Evolutionary conservation across 2,797 vertebrate species (phyloP), one percentile per base, ranked within the genome.

Genomic region (Eulemur albifrons): DNA sequence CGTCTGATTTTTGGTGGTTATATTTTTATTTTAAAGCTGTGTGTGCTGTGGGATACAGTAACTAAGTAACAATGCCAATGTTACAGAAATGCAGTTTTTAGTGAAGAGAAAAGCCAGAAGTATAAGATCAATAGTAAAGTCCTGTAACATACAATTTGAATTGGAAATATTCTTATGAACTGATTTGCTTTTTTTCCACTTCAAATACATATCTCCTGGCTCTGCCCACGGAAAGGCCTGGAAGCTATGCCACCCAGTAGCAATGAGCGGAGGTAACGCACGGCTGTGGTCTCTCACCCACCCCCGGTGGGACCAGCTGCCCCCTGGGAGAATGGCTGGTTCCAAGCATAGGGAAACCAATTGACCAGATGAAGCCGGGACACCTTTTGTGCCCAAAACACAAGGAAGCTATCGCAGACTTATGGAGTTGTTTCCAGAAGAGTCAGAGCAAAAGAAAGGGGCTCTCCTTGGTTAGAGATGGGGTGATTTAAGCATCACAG

Each of bases 281-380:
- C 0, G 1, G 4, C 65, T 48, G 61, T 11, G 67, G 1, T n/a
- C 30, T 32, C 30, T 11, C 7, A 4, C 5, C 17, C 14, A 1
- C 14, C 21, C 59, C n/a, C 0, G 14, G 30, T 8, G 0, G 2
- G 1, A 14, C 8, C 17, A 15, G 0, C 23, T 8, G 5, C 1
- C 17, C 21, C 57, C 25, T 1, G 30, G n/a, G 8, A 17, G 57
- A 32, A 5, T 0, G 0, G 40, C 20, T 15, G 20, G 8, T 5
- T 54, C 7, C 14, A 17, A 59, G 35, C 0, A 1, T 10, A n/a
- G 40, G 54, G 9, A 40, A 7, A 5, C 13, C 2, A 18, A 10
- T 14, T 40, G 20, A 4, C 20, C 17, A 1, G 27, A 3, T 1
- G 12, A 65, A 40, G 32, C 25, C 14, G 32, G 27, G 54, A 0